Evolutionary conservation across 2,888 invertebrate genomes (phyloP), one percentile per base, ranked within the genome.

Genomic region (Coelopa pilipes): DNA sequence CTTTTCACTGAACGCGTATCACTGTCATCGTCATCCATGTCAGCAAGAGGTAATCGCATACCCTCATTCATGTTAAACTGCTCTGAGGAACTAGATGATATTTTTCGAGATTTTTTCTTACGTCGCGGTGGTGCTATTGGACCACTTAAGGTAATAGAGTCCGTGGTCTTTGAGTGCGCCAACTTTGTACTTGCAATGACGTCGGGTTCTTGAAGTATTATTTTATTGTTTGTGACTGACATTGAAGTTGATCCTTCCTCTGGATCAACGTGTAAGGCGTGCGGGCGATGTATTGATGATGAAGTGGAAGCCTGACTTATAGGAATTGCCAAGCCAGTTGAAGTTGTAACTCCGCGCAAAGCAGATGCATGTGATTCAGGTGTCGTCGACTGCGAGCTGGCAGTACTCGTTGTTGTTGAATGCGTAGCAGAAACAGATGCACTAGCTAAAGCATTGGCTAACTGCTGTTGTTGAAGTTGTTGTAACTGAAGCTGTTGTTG

Each of bases 161-260:
- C 88, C 2, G 86, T 87, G 75, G 87, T 88, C 81, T 87, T 88
- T 17, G 88, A 87, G 78, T 87, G 86, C 77, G 88, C 87, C 74
- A 92, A 89, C 85, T 96, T 97, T 77, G 96, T 95, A 88, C 96
- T 97, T 74, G 96, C 95, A 80, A 97, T 96, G 82, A 97, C 95
- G 88, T 97, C 97, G 1, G 97, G 97, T 87, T 96, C 96, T 78
- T 88, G 88, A 24, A 87, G 78, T 63, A 86, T 83, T 34, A 87
- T 82, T 72, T 81, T 81, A 73, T 76, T 81, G 46, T 53, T 49
- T 55, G 55, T 46, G n/a, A 49, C 21, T 34, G 70, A 21, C 15
- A 15, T 46, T 19, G 45, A n/a, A 53, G 15, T 21, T 12, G 46
- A 15, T 59, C 17, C 47, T 65, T 75, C 60, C 15, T 15, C 11